Evolutionary conservation across 1,140 invertebrate genomes (phyloP).

Genomic region (Battus philenor): DNA sequence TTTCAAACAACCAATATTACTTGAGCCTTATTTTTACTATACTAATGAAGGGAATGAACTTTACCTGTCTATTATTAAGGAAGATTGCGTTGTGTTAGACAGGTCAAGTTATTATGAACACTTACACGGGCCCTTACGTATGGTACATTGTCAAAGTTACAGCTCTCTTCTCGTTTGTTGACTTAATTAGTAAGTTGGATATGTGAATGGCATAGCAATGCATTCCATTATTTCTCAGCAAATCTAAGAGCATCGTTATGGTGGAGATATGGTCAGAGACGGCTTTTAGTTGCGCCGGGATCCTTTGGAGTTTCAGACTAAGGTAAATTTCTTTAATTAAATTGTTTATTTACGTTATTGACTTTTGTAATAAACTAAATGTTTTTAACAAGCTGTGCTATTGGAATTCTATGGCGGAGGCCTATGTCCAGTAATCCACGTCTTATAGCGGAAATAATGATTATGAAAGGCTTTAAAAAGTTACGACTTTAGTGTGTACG

Average conservation of each 20-base stretch:
- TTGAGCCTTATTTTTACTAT: constrained; percentile 23
- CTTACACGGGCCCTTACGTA: constrained; percentile 51
- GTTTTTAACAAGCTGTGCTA: no score
- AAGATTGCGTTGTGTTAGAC: constrained; percentile 15
- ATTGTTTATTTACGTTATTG: neutral
- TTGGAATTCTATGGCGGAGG: no score
- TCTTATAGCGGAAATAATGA: no score
- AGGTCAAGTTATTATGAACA: constrained; percentile 35
- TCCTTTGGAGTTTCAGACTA: no score
- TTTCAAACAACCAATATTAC: constrained; percentile 35
- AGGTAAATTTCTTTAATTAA: no score
- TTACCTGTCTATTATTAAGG: neutral
- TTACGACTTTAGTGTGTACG: no score
- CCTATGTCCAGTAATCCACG: no score
- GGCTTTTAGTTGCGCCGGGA: constrained; percentile 11
- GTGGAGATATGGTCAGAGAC: constrained; percentile 55
- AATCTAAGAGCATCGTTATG: constrained; percentile 64
- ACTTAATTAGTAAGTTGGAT: constrained; percentile 75
- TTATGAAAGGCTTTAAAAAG: no score
- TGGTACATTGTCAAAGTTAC: constrained; percentile 72
- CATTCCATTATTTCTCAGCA: constrained; percentile 50
- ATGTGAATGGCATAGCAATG: constrained; percentile 73
- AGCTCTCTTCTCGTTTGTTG: constrained; percentile 66
- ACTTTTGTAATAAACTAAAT: no score
- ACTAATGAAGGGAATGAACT: neutral